Evolutionary conservation across 2,888 invertebrate species (phyloP), one percentile per base, ranked within the genome.

Genomic region (Perdita meconis): DNA sequence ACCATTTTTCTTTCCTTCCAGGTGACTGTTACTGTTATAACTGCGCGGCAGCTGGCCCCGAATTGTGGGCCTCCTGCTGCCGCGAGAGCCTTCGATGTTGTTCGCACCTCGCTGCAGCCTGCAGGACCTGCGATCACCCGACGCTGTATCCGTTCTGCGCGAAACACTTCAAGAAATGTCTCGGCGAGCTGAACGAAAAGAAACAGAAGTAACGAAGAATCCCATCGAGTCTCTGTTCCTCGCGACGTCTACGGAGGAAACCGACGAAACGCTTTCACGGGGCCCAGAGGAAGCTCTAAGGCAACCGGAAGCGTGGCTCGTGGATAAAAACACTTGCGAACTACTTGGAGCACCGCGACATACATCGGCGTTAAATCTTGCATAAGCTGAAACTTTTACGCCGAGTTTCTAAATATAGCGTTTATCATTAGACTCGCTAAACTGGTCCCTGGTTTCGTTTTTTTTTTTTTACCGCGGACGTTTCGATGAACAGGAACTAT

Each of bases 21-120:
- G 92, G 92, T 50, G 92, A 92, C 80, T 93, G 92, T 73, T 90
- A 89, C 78, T 93, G 92, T 80, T 87, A 90, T 82, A 91, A 91
- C 80, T 91, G 90, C 77, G 89, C 91, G 3, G 81, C 89, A 5
- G 91, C 90, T 1, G 91, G 90, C 38, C 90, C 92, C 5, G 90
- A 92, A 72, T 85, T 90, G 70, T 93, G 92, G 92, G 89, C 92
- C 38, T 88, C 90, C 5, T 93, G 92, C 78, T 93, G 92, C 65
- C 89, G 90, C 50, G 90, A 91, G 80, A 89, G 90, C 78, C 80
- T 90, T 26, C 89, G 90, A 74, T 93, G 92, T 73, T 93, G 92
- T 80, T 92, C 91, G 2, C 89, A 92, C 68, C 87, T 93, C 53
- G 92, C 92, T 26, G 91, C 91, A 1, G 92, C 92, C 8, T 93